Base-by-base conservation (phyloP, 2,888 invertebrate species). In the Nemotelus pantherinus region DNA sequence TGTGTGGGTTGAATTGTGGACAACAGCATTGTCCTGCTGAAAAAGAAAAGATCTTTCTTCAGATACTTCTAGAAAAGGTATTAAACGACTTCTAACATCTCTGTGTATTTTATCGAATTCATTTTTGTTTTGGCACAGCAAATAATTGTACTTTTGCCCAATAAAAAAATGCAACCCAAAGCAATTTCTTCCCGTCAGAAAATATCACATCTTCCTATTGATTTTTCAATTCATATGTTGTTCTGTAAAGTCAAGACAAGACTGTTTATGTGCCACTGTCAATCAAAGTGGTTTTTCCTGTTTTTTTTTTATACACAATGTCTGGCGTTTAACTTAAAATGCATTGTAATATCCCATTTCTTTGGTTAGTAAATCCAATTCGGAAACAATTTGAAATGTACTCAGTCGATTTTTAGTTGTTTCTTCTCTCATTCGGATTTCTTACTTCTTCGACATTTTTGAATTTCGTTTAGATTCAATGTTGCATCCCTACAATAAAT, bases 221-320 rank as follows among this genome's bases (percentile, higher is more conserved):
- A 25, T 57, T 57, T 57, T 57, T 3, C 57, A 57, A 57, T 57
- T 57, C 10, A 57, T 57, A 25, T 57, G 57, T 57, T 57, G 3
- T 10, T 57, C 25, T 25, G 57, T 25, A 25, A 57, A 57, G 4
- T 10, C 57, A 57, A 57, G 57, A 57, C 57, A 25, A 57, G 10
- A 6, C 53, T 50, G 2, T 25, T 57, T 57, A 57, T 57, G 57
- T 57, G 57, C 10, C 25, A 57, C 57, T 25, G 57, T 57, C 57
- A 57, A 57, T 57, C 57, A 2, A 57, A 1, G 57, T 57, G 10
- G 25, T 57, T 57, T 57, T 10, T 57, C 10, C 10, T 10, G 50
- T 50, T 50, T 10, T 4, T 57, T 50, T 50, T 10, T 57, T 57
- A 2, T 57, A 57, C 10, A 25, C 5, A 57, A 57, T 57, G 25